Percentiles rank a stretch among this genome's conserved stretches.
These are phyloP conservation scores for Setophaga petechia DNA, from an alignment of 2,113 vertebrate genomes.

Conservation along the genomic window DNA sequence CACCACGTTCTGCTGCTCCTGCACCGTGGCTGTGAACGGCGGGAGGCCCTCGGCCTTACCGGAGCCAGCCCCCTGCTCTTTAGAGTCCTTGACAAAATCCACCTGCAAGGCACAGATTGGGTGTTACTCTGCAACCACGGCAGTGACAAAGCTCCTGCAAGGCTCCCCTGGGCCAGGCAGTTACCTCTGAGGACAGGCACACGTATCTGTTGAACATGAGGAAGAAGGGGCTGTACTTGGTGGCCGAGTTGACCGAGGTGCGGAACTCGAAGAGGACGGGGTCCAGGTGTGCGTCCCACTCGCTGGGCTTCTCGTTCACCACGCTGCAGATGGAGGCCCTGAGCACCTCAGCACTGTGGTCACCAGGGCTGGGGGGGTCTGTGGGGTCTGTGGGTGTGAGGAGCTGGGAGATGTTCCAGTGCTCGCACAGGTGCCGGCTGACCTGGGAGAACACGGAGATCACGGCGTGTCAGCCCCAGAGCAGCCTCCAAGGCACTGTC, in stretches of 20 bases:
- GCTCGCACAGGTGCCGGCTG: slow-evolving; percentile 75
- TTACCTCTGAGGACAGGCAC: slow-evolving; percentile 72
- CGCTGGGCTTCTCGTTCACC: slow-evolving; percentile 77
- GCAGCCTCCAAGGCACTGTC: not conserved
- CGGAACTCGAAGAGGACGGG: slow-evolving; percentile 83
- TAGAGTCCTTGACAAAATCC: slow-evolving; percentile 64
- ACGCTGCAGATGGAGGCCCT: slow-evolving; percentile 78
- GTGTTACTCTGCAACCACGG: not conserved
- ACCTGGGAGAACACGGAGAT: slow-evolving; percentile 56
- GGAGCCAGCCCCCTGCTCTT: slow-evolving; percentile 53
- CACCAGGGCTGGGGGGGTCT: slow-evolving; percentile 71
- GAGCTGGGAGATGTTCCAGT: slow-evolving; percentile 81
- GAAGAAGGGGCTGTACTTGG: slow-evolving; percentile 85
- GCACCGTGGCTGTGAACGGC: slow-evolving; percentile 60
- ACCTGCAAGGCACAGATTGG: slow-evolving; percentile 58
- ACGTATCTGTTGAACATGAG: slow-evolving; percentile 87
- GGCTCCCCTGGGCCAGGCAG: rapidly evolving
- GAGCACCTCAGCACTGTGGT: slow-evolving; percentile 69
- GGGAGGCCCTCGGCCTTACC: slow-evolving; percentile 63
- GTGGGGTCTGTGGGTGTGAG: slow-evolving; percentile 73
- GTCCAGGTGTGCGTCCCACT: slow-evolving; percentile 87
- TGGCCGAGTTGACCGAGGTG: slow-evolving; percentile 79
- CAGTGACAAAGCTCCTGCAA: not conserved
- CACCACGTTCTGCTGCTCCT: slow-evolving; percentile 79
- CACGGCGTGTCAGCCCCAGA: not conserved